Base-by-base conservation (phyloP, 2,888 invertebrate genomes). In the Protonemura montana region DNA sequence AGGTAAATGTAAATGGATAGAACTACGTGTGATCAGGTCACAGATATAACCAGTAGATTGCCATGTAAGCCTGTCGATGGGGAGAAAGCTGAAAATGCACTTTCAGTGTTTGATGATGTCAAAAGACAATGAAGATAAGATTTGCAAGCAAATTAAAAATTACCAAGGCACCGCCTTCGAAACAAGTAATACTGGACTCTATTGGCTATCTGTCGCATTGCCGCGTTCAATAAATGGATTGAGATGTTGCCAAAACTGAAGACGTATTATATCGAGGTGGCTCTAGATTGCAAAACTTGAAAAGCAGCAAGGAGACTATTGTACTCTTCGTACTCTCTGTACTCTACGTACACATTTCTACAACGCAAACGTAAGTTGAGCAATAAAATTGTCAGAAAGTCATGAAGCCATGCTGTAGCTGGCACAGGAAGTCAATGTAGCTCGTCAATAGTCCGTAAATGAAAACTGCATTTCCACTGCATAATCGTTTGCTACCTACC, bases 1-100 rank as follows among this genome's bases (percentile, higher is more conserved):
- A 59, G 21, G 1, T 59, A n/a, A 13, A 59, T 59, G 7, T 59
- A 59, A 13, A 59, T 59, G 13, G 59, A 59, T 59, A 35, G 35
- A 35, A 35, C 35, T 35, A 59, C 21, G 59, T 59, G 59, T 59
- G 59, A 59, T 59, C 59, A 59, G 59, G 59, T 59, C 59, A 21
- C 16, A 59, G 59, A 59, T 59, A 59, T 59, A 59, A 59, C 21
- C 59, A 13, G 59, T 59, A 10, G 59, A 10, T 59, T 59, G 59
- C 59, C 59, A 59, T 59, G 59, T 59, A 21, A 21, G 59, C 1
- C 59, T 59, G 13, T 10, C 59, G 59, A 59, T 59, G 59, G 59
- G 59, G 59, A 59, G 59, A 59, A 59, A 59, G 59, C 59, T 59
- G 59, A 59, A n/a, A 59, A 59, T 59, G 59, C 59, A 59, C 59